These are phyloP conservation scores for Aurelia aurita DNA, from an alignment of 30 jellyfish, hydroid and myxozoan genomes.

Conservation along the genomic window DNA sequence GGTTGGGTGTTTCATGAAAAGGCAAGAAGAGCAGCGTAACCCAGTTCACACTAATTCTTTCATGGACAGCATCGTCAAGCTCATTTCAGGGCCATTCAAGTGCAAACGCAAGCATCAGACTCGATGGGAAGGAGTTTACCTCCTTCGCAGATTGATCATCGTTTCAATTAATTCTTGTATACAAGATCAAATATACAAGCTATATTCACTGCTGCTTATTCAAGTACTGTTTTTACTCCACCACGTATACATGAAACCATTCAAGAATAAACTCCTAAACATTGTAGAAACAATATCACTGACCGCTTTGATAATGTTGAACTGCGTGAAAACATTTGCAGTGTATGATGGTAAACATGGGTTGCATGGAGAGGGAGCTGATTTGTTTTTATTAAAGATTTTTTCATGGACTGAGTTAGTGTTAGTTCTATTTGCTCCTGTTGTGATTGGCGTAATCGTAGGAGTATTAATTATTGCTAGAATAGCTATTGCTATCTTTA, in stretches of 20 bases:
- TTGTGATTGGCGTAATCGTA: no score
- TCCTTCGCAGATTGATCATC: constrained; percentile 47
- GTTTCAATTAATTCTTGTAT: neutral
- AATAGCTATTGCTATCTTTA: no score
- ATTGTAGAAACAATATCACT: constrained; percentile 41
- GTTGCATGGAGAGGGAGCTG: neutral
- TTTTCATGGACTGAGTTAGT: no score
- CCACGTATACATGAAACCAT: constrained; percentile 5
- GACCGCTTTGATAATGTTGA: constrained; percentile 7
- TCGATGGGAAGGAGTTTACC: constrained; percentile 36
- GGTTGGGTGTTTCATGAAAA: neutral
- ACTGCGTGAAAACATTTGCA: constrained; percentile 6
- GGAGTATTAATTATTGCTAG: no score
- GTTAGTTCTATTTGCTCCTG: no score
- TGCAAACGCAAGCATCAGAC: neutral
- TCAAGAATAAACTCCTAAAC: constrained; percentile 46
- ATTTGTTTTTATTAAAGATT: neutral
- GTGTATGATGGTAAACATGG: constrained; percentile 5
- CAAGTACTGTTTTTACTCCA: constrained; percentile 42
- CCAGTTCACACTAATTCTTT: neutral
- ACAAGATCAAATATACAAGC: neutral
- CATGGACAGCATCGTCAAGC: constrained; percentile 1
- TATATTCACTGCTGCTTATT: constrained; percentile 3
- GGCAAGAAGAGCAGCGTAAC: no score
- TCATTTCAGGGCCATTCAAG: constrained; percentile 20